Evolutionary conservation across 2,888 invertebrate species (phyloP), one percentile per base, ranked within the genome.

Genomic region (Ophion ventricosus): DNA sequence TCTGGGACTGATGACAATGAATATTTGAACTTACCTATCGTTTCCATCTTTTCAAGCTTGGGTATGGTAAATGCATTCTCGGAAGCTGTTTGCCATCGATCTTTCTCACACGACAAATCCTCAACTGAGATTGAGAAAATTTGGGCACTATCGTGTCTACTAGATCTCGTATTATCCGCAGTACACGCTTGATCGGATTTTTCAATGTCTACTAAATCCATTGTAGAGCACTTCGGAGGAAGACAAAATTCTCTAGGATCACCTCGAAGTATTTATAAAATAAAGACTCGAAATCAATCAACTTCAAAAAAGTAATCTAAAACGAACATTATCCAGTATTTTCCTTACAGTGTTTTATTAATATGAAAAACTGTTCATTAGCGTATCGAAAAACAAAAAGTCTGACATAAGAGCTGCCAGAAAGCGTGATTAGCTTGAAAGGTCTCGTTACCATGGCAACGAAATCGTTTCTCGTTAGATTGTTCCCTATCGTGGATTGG

Each of bases 41-140:
- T 17, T 54, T 29, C 25, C 2, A 17, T 25, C 69, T 74, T 73
- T 43, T 56, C 64, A 25, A 35, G 25, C 49, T 63, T 26, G 0
- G 49, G 84, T 17, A 69, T 59, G 35, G 43, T 25, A 57, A 69
- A 84, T 54, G 84, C 64, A 35, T 81, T 77, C 67, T 81, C 40
- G 4, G 63, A 81, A n/a, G 73, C 63, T n/a, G 84, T 78, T 10
- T 57, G 74, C 84, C 84, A 84, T 14, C 54, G 80, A 69, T 74
- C 57, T 49, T 77, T 63, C 10, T 80, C 61, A 4, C 8, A 11
- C 4, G 10, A n/a, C 23, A 40, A 61, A 77, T 73, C 40, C n/a
- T 82, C 66, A 14, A 40, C 25, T 49, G 54, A n/a, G 3, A n/a
- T 49, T n/a, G 70, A 57, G 7, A 70, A 64, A 72, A 25, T 66